Base-by-base conservation (phyloP, 2,888 invertebrate genomes). In the Pseudeuparius sepicola region DNA sequence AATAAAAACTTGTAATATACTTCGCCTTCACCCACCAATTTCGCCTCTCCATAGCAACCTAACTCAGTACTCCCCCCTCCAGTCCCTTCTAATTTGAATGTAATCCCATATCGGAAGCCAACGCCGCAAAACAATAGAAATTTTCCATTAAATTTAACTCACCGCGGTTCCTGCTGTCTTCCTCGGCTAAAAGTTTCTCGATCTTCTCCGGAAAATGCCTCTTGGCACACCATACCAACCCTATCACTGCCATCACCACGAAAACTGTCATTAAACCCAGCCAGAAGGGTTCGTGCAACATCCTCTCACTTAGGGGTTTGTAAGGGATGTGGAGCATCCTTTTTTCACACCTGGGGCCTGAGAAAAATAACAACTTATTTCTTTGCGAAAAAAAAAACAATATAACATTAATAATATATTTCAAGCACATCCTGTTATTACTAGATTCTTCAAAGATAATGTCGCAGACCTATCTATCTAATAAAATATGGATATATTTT, bases 201-300 rank as follows among this genome's bases (percentile, higher is more conserved):
- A 87, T 78, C 61, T 85, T 83, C 56, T 85, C 85, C 0, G 86
- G 85, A 59, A 87, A 87, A 61, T 86, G 86, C 31, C 86, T 66
- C 56, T 85, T 84, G 46, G 85, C 81, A 57, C 86, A 83, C 79
- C 85, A 86, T 11, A 86, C 73, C 31, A 85, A 64, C 10, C 84
- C 85, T 45, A 87, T 82, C 42, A 81, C 70, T 31, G 76, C 77
- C 50, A 88, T 70, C 1, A 88, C 84, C 6, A 79, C 73, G 50
- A 81, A 78, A 1, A 89, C 86, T 0, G 87, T 84, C 57, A 89
- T 82, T 23, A 89, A 68, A 1, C 88, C 88, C 25, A 89, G 66
- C 88, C 88, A 88, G 60, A 89, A 88, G 0, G 88, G 88, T 56
- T 88, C 87, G 49, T 85, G 81, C 16, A 88, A 65, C 80, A 89